Evolutionary conservation across 2,797 vertebrate genomes (phyloP), one percentile per base, ranked within the genome.

Genomic region (Notamacropus eugenii): DNA sequence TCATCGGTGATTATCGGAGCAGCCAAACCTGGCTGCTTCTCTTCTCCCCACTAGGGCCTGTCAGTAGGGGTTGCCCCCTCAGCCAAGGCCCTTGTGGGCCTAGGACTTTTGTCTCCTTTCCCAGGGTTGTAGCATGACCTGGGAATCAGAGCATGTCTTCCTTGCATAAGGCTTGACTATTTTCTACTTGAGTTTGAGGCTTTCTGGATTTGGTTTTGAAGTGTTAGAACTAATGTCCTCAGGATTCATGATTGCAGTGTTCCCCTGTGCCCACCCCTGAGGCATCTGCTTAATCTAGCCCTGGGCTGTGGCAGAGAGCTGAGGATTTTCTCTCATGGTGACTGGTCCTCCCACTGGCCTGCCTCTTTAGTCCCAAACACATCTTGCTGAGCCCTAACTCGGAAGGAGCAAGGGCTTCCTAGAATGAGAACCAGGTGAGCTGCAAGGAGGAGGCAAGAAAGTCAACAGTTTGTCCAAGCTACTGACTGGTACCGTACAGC

Each of bases 201-300:
- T 96, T 95, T 58, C 93, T 94, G 57, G 91, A 52, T 92, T 97
- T 97, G 96, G 55, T 95, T 96, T 96, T 95, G 92, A 97, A 95
- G 94, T 94, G 54, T 87, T 55, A 96, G 93, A 52, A 59, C 55
- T 90, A 27, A 91, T 94, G 34, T 90, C 55, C 93, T 55, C 54
- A 55, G 0, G 40, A 92, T 34, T 90, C 24, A 54, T 46, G n/a
- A n/a, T 94, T 93, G 56, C 54, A 55, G 8, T 29, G n/a, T 74
- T 46, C 54, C n/a, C 46, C 50, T 90, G 40, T 87, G 74, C 40
- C 74, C 12, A 9, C 40, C 74, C 50, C 74, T 6, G 9, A 50
- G 74, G 74, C 22, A 87, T 40, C 74, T 11, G 40, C 62, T 31
- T 16, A 22, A n/a, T 16, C n/a, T 22, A 74, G 16, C 74, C 40